phyloP scores from a whole-genome alignment of 2,113 vertebrate genomes.

The Neolamprologus tretocephalus region DNA sequence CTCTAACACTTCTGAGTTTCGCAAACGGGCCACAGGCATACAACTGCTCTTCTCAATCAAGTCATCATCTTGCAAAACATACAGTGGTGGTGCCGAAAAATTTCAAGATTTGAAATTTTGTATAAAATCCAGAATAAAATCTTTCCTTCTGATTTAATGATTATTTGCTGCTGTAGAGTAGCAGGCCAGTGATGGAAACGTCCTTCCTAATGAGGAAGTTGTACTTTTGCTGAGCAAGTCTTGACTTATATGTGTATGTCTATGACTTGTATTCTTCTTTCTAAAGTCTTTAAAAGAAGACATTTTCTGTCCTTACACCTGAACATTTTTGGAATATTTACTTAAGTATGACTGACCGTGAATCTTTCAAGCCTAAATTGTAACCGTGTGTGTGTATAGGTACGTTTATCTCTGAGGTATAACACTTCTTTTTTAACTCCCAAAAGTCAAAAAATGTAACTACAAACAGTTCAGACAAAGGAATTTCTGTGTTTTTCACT shows the following conservation, averaged over 20 bases:
- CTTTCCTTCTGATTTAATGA: accelerated
- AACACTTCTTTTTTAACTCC: background rate
- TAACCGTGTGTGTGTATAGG: accelerated
- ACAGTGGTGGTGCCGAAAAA: no score
- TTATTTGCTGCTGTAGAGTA: background rate
- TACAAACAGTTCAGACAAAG: background rate
- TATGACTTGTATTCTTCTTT: background rate
- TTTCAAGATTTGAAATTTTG: background rate
- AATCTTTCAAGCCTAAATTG: background rate
- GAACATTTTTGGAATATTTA: background rate
- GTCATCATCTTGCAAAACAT: no score
- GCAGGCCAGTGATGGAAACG: background rate
- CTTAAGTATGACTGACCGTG: background rate
- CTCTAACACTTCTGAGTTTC: no score
- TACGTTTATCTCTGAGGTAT: background rate
- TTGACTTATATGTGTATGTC: background rate
- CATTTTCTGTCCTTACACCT: background rate
- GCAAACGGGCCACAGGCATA: no score
- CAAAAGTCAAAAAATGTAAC: background rate
- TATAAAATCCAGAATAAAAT: background rate
- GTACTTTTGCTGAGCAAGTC: background rate
- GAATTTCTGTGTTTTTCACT: background rate
- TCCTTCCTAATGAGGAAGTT: background rate
- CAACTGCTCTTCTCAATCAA: no score
- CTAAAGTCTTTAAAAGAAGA: background rate